phyloP scores from a whole-genome alignment of 2,888 invertebrate species.

The Cephonodes hylas region DNA sequence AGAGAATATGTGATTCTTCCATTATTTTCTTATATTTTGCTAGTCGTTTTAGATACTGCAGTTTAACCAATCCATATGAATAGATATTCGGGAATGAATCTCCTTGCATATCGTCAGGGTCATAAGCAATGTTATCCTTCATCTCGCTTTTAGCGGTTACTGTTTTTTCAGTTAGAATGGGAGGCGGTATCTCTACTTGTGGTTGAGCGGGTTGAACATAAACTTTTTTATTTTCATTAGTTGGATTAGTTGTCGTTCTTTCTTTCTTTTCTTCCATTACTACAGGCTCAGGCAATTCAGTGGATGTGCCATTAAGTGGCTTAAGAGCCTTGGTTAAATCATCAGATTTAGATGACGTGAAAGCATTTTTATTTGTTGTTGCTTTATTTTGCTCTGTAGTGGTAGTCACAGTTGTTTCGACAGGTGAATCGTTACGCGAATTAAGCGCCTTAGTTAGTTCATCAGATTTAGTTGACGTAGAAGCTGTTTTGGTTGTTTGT shows the following conservation, averaged over 20 bases:
- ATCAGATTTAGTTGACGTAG: background rate
- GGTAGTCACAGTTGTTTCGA: constrained; percentile 13
- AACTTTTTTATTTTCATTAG: constrained; percentile 20
- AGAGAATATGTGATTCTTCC: constrained; percentile 62
- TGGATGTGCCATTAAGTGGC: constrained; percentile 11
- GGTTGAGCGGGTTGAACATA: constrained; percentile 29
- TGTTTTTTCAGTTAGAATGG: constrained; percentile 32
- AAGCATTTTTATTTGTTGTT: constrained; percentile 16
- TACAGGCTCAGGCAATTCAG: constrained; percentile 12
- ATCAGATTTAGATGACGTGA: background rate
- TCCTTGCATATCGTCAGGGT: constrained; percentile 68
- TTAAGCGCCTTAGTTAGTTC: constrained; percentile 20
- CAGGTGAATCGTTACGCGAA: constrained; percentile 12
- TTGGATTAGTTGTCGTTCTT: no score
- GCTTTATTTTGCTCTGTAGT: constrained; percentile 15
- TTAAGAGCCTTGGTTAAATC: constrained; percentile 21
- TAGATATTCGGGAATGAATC: constrained; percentile 67
- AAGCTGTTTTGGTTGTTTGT: constrained; percentile 14
- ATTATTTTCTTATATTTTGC: constrained; percentile 60
- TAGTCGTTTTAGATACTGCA: constrained; percentile 63
- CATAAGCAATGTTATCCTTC: constrained; percentile 55
- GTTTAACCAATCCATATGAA: constrained; percentile 68
- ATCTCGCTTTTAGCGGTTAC: constrained; percentile 20
- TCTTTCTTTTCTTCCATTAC: constrained; percentile 14
- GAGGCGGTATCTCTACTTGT: constrained; percentile 38